A percentile compares a stretch with the other conserved stretches of the same genome.
Evolutionary conservation across 1,140 invertebrate species (phyloP).

Genomic region (Eumeta japonica): DNA sequence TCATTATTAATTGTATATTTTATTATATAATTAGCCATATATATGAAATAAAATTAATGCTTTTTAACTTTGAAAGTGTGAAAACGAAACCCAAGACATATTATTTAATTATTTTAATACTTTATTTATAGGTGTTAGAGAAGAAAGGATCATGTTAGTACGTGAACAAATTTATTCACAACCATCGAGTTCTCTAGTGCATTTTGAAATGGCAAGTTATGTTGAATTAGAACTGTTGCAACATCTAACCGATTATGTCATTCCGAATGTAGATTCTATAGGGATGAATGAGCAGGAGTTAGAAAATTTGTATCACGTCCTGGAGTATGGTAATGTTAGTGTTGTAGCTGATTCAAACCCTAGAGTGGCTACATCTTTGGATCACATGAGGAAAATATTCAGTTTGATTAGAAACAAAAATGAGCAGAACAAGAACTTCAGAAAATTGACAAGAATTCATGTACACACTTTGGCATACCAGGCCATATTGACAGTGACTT

Average conservation of each 20-base stretch:
- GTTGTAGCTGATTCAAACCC: constrained; percentile 78
- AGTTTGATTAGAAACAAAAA: constrained; percentile 55
- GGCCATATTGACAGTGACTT: constrained; percentile 72
- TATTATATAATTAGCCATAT: no score
- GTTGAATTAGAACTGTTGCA: constrained; percentile 69
- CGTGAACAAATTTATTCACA: constrained; percentile 67
- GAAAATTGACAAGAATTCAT: constrained; percentile 74
- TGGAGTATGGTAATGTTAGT: constrained; percentile 71
- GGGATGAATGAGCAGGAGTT: constrained; percentile 91
- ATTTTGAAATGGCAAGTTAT: constrained; percentile 89
- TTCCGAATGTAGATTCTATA: constrained; percentile 80
- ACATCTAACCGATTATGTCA: constrained; percentile 67
- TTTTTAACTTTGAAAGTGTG: no score
- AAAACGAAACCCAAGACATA: no score
- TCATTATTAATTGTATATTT: no score
- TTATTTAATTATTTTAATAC: neutral
- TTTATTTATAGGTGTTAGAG: constrained; percentile 59
- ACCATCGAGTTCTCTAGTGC: constrained; percentile 64
- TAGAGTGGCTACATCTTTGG: constrained; percentile 75
- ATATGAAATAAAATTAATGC: no score
- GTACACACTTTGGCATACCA: constrained; percentile 87
- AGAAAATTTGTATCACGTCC: constrained; percentile 71
- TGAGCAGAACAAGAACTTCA: constrained; percentile 44
- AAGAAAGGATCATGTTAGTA: constrained; percentile 66
- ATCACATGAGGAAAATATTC: constrained; percentile 81